Base-by-base conservation (phyloP, 2,797 vertebrate species). In the Lemur catta region DNA sequence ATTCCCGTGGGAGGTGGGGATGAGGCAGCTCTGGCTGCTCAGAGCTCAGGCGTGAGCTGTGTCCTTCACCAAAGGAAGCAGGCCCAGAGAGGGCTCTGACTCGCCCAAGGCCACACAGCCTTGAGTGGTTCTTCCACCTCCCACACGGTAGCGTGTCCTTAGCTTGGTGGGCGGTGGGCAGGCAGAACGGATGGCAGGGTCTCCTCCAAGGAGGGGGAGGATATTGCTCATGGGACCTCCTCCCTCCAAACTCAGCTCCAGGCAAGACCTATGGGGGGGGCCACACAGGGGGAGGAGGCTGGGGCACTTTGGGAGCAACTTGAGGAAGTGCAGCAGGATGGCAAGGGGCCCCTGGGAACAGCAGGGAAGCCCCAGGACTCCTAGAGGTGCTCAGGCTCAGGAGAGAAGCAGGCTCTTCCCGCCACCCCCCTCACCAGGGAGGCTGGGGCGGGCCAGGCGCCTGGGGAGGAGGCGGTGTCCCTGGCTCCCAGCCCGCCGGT, bases 401-500 rank as follows among this genome's bases (percentile, higher is more conserved):
- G 90, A 93, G 90, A 93, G 89, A 86, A 97, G 89, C 38, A 2
- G 63, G 79, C 15, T 59, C 46, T 57, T 59, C 84, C 20, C 76
- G 78, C 93, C 61, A 67, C 33, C 79, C 14, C 82, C 82, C 33
- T 24, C 78, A 65, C 89, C 28, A 4, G 9, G 43, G 91, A 94
- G 94, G 93, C 88, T 91, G 91, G 96, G 97, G 80, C 30, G 90
- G 94, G 97, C 94, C 84, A 12, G 86, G 94, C 46, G 84, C 91
- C 96, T 48, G 6, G 12, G 94, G 95, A 95, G 93, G 97, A 97
- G 97, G 97, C 94, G 94, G 89, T 87, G 94, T 93, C 97, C 97
- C 97, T 97, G 97, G 97, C 97, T 96, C 84, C 17, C 11, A n/a
- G 95, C 96, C 97, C 84, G 74, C 94, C 84, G 92, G 97, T 97